Conservation (phyloP, 2,888 invertebrate genomes). For the Podotricha telesiphe region DNA sequence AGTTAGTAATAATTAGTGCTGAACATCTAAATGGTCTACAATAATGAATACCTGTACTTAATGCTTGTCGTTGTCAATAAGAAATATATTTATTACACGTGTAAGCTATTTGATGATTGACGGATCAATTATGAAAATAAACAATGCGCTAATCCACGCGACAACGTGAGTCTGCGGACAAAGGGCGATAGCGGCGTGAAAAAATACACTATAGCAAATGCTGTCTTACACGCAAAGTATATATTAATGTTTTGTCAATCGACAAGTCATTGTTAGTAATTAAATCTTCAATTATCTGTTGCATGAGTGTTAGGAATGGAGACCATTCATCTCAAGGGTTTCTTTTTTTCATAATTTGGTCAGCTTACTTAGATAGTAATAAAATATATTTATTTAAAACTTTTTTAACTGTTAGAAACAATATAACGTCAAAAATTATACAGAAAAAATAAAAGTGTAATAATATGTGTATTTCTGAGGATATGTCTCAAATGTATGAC, state of each 20-base stretch:
- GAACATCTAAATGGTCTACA: background rate
- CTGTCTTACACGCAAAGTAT: conserved; percentile 76
- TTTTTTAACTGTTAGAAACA: too few relatives aligned
- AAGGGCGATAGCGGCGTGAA: conserved; percentile 58
- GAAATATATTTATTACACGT: conserved; percentile 53
- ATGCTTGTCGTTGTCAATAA: background rate
- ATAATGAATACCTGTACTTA: background rate
- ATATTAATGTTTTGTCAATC: conserved; percentile 80
- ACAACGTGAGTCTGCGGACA: conserved; percentile 67
- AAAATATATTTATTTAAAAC: background rate
- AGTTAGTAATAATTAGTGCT: background rate
- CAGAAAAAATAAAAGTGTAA: too few relatives aligned
- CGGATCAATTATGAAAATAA: conserved; percentile 65
- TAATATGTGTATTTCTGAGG: background rate
- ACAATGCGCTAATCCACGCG: conserved; percentile 69
- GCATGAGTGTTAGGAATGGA: conserved; percentile 49
- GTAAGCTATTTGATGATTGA: conserved; percentile 60
- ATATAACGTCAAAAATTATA: background rate
- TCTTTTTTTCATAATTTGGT: background rate
- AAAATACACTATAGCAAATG: conserved; percentile 76
- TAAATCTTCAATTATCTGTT: conserved; percentile 64
- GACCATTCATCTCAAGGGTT: conserved; percentile 14
- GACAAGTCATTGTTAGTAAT: conserved; percentile 72
- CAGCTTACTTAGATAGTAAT: background rate
- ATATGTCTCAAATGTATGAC: too few relatives aligned